Conservation (phyloP, 2,113 vertebrate genomes). For the Penelope pileata region DNA sequence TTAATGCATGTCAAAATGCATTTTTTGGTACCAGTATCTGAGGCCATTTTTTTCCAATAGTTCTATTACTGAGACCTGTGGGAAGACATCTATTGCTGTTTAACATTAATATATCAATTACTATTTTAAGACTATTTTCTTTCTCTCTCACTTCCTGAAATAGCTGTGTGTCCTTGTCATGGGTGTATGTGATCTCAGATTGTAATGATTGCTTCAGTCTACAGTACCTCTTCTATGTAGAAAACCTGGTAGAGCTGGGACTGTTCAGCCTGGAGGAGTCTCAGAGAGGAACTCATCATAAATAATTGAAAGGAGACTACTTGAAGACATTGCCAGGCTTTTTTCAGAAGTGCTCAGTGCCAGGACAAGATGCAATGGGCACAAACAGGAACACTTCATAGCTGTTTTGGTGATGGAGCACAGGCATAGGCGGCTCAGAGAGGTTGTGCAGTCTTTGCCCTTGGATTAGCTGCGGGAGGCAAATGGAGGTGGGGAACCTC, state of each 20-base stretch:
- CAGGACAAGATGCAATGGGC: not conserved
- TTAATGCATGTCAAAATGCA: not conserved
- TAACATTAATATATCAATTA: not conserved
- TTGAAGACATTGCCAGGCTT: not conserved
- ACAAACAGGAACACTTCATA: not conserved
- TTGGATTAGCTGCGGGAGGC: too few relatives aligned
- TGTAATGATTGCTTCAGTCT: not conserved
- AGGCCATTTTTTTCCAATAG: rapidly evolving
- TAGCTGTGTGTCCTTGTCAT: not conserved
- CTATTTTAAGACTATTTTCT: not conserved
- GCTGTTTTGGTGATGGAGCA: too few relatives aligned
- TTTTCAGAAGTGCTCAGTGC: not conserved
- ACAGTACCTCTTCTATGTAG: not conserved
- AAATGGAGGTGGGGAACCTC: too few relatives aligned
- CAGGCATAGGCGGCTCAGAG: too few relatives aligned
- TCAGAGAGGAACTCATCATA: too few relatives aligned
- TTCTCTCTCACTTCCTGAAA: not conserved
- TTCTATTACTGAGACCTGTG: not conserved
- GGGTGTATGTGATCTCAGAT: not conserved
- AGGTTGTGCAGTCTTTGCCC: too few relatives aligned
- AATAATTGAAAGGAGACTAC: not conserved
- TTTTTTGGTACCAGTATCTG: not conserved
- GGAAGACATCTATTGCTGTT: not conserved
- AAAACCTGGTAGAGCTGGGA: not conserved
- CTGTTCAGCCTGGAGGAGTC: not conserved